Percentiles rank a stretch among this genome's conserved stretches.
These are phyloP conservation scores for Atherix ibis DNA, from an alignment of 2,888 invertebrate genomes.

Conservation along the genomic window DNA sequence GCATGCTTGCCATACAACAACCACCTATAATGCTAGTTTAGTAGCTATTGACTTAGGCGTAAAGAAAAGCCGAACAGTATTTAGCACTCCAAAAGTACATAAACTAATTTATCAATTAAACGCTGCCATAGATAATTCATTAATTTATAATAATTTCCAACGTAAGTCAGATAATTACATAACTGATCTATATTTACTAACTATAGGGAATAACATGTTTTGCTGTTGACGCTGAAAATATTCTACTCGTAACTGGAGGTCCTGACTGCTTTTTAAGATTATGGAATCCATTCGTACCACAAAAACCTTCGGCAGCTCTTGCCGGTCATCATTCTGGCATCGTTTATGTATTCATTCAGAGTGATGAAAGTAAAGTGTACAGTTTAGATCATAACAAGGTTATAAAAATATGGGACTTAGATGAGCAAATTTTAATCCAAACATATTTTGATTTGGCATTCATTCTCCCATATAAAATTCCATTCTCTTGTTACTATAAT, in stretches of 20 bases:
- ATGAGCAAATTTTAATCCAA: constrained; percentile 46
- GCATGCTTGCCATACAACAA: constrained; percentile 8
- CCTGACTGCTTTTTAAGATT: constrained; percentile 58
- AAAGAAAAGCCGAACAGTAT: constrained; percentile 1
- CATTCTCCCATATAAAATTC: constrained; percentile 43
- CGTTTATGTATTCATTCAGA: constrained; percentile 48
- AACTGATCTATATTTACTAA: background rate
- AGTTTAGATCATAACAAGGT: constrained; percentile 53
- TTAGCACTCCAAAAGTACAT: constrained; percentile 6
- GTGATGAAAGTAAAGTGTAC: constrained; percentile 46
- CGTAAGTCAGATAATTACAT: background rate
- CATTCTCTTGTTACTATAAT: constrained; percentile 48
- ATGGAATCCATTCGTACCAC: constrained; percentile 68
- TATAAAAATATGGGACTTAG: constrained; percentile 64
- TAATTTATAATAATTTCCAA: too few relatives aligned
- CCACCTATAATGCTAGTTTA: constrained; percentile 39
- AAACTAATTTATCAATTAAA: background rate
- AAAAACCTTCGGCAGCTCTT: constrained; percentile 44
- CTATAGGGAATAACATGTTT: constrained; percentile 46
- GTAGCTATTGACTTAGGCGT: constrained; percentile 38
- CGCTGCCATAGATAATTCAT: background rate
- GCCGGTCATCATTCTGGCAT: constrained; percentile 57
- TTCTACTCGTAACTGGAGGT: constrained; percentile 52
- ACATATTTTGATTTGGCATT: constrained; percentile 49
- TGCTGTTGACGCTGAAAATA: constrained; percentile 40